Evolutionary conservation across 2,113 vertebrate species (phyloP), one percentile per base, ranked within the genome.

Genomic region (Ascaphus truei): DNA sequence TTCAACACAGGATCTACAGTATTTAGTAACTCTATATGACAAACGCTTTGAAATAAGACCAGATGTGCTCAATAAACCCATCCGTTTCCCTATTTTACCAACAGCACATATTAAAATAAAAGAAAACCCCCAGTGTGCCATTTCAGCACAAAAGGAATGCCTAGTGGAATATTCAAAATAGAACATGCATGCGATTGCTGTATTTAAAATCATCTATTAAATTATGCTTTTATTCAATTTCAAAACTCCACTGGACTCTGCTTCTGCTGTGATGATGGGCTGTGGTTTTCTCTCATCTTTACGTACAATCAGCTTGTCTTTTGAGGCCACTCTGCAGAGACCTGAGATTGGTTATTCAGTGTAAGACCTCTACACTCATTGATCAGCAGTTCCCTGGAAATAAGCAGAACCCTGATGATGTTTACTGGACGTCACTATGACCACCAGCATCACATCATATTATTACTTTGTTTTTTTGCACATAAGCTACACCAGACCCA

Each of bases 241-340:
- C 12, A 23, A 62, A 36, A 33, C 26, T 25, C 8, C 29, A 13
- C 23, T 62, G 20, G 60, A 62, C 48, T 58, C 20, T 51, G 22
- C 51, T 39, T 27, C 43, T 71, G 23, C 16, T 60, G 25, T 51
- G 45, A 61, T 60, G 56, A 34, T 55, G 51, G 39, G 16, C 31
- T 71, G 67, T 71, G 67, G 67, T 61, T 71, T 71, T 4, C 66
- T 68, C 60, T 68, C 23, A 71, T 71, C 57, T 60, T 71, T 34
- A 52, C 52, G 43, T 31, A 56, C 16, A 53, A 29, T 51, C 31
- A n/a, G n/a, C n/a, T n/a, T n/a, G n/a, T n/a, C n/a, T n/a, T n/a
- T n/a, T n/a, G n/a, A n/a, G n/a, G n/a, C n/a, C n/a, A n/a, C n/a
- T n/a, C n/a, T n/a, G n/a, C n/a, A n/a, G n/a, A n/a, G n/a, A n/a